Evolutionary conservation across 2,888 invertebrate species (phyloP).

Genomic region (Hypercompe scribonia): DNA sequence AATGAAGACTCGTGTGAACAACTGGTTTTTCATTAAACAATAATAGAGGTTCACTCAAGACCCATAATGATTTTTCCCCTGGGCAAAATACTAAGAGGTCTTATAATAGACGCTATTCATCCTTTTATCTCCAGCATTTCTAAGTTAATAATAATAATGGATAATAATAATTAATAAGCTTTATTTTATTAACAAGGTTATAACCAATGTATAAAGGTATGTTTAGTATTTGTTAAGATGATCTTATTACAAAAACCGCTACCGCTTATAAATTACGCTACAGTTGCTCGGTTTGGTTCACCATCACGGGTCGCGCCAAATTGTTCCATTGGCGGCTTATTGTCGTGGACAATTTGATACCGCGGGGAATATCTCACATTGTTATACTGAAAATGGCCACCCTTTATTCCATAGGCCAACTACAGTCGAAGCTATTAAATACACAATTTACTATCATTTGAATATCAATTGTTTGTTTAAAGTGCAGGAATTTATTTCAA

Average conservation of each 20-base stretch:
- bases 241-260: not conserved
- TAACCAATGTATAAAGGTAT: too few relatives aligned
- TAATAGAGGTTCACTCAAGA: too few relatives aligned
- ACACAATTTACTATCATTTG: constrained; percentile 47
- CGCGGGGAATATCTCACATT: constrained; percentile 49
- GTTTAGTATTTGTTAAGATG: too few relatives aligned
- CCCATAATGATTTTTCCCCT: too few relatives aligned
- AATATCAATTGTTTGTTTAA: constrained; percentile 39
- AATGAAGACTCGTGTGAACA: not conserved
- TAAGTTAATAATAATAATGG: too few relatives aligned
- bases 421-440: constrained; percentile 52
- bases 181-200: too few relatives aligned
- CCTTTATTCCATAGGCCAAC: constrained; percentile 47
- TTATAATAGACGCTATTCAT: too few relatives aligned
- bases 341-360: constrained; percentile 55
- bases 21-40: too few relatives aligned
- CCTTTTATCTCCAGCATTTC: too few relatives aligned
- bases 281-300: constrained; percentile 43
- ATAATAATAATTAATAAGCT: too few relatives aligned
- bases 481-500: constrained; percentile 2
- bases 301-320: constrained; percentile 64
- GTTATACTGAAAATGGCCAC: constrained; percentile 51
- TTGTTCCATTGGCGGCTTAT: constrained; percentile 74
- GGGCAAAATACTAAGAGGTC: too few relatives aligned
- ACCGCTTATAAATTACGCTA: constrained; percentile 26